phyloP scores from a whole-genome alignment of 2,113 vertebrate species.

The Geococcyx californianus region DNA sequence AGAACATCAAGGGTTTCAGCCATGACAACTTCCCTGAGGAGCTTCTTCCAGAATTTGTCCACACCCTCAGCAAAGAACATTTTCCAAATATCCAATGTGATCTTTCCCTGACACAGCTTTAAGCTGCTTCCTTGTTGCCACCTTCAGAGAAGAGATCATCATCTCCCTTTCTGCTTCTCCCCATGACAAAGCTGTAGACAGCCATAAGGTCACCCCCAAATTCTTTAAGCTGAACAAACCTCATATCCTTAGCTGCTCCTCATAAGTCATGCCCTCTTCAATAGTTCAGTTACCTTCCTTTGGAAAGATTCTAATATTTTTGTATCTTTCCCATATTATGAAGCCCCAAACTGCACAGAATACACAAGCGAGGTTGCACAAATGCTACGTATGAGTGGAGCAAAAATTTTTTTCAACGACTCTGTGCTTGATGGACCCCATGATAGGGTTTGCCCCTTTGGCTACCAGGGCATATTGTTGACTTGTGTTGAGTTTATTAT shows the following conservation, averaged over 20 bases:
- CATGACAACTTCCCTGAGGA: background rate
- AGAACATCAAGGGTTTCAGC: accelerated
- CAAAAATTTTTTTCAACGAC: background rate
- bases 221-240: background rate
- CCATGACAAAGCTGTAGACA: background rate
- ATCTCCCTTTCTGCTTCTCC: background rate
- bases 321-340: background rate
- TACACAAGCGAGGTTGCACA: background rate
- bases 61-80: background rate
- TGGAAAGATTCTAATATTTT: background rate
- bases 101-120: background rate
- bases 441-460: background rate
- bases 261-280: background rate
- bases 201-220: background rate
- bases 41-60: background rate
- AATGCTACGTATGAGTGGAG: background rate
- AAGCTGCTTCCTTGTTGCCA: background rate
- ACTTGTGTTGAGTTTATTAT: background rate
- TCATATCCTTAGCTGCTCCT: accelerated
- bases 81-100: background rate
- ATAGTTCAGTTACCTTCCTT: background rate
- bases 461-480: background rate
- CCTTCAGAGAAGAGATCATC: background rate
- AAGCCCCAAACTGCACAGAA: background rate
- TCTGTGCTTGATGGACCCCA: background rate